Evolutionary conservation across 2,113 vertebrate species (phyloP).

Genomic region (Arenaria interpres): DNA sequence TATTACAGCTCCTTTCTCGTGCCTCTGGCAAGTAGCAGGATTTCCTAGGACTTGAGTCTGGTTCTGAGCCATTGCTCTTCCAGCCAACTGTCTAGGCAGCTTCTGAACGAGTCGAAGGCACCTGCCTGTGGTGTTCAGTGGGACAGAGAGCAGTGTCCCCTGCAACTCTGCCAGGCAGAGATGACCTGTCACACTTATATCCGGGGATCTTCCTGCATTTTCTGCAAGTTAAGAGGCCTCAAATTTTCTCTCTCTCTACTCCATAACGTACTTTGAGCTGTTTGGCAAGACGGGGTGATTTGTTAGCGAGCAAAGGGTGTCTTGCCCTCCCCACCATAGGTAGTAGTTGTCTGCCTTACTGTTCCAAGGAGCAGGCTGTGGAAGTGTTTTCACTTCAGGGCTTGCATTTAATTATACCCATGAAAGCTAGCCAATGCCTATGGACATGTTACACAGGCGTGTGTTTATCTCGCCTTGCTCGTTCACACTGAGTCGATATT

Average conservation of each 20-base stretch:
- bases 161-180: not conserved
- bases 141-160: not conserved
- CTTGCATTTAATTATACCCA: not conserved
- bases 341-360: not conserved
- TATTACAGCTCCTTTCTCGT: not conserved
- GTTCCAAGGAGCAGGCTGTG: not conserved
- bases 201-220: not conserved
- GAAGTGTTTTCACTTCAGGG: not conserved
- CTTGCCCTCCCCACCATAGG: not conserved
- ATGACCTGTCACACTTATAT: not conserved
- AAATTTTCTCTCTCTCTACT: not conserved
- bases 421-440: not conserved
- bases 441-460: not conserved
- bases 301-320: rapidly evolving
- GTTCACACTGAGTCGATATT: not conserved
- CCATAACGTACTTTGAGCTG: not conserved
- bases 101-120: not conserved
- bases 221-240: not conserved
- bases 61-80: not conserved
- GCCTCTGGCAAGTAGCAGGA: not conserved
- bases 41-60: not conserved
- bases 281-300: not conserved
- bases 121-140: not conserved
- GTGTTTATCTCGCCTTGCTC: not conserved
- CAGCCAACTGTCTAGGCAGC: not conserved